Conservation (phyloP, 2,888 invertebrate genomes). For the Portevinia maculata region DNA sequence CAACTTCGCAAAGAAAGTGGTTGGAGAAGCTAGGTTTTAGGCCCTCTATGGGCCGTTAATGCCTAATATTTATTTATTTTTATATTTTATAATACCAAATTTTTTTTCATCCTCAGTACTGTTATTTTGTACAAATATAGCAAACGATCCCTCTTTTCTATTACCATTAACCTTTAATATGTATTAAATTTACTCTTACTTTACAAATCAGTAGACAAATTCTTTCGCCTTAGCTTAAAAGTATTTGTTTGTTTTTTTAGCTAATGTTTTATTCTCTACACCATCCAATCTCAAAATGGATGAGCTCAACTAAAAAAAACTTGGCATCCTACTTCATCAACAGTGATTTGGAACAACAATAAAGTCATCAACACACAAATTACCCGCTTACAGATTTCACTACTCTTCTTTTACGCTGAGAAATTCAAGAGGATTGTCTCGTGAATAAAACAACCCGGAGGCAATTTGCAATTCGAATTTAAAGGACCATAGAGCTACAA, state of each 20-base stretch:
- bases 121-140: too few relatives aligned
- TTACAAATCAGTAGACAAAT: conserved; percentile 1
- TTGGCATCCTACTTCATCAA: conserved; percentile 25
- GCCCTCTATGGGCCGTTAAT: too few relatives aligned
- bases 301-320: conserved; percentile 19
- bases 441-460: conserved; percentile 21
- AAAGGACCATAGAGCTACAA: conserved; percentile 29
- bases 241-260: neutral
- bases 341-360: conserved; percentile 4
- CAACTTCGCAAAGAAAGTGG: too few relatives aligned
- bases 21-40: too few relatives aligned
- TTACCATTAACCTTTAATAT: too few relatives aligned
- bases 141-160: too few relatives aligned
- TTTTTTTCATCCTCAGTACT: too few relatives aligned
- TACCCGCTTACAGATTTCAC: conserved; percentile 20
- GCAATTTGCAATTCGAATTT: conserved; percentile 23
- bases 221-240: neutral
- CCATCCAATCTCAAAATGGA: conserved; percentile 27
- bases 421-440: conserved; percentile 31
- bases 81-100: too few relatives aligned
- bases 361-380: conserved; percentile 7
- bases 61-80: too few relatives aligned
- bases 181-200: too few relatives aligned
- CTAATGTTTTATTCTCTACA: too few relatives aligned
- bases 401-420: conserved; percentile 19